A percentile compares a stretch with the other conserved stretches of the same genome.
phyloP scores from a whole-genome alignment of 2,113 vertebrate species.

The Condylura cristata region DNA sequence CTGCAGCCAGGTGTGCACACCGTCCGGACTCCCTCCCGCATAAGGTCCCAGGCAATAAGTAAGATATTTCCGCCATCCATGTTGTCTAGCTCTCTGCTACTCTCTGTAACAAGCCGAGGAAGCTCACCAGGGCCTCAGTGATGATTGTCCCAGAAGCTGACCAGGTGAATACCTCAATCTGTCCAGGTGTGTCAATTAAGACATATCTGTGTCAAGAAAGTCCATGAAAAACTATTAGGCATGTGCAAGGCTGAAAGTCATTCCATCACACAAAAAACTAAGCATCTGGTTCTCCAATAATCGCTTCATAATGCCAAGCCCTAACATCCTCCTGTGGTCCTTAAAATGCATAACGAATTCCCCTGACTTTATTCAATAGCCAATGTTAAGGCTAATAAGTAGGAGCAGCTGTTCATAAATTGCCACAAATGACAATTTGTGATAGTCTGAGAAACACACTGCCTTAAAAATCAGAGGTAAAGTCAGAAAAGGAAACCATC shows the following conservation, averaged over 20 bases:
- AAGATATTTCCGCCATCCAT: neutral
- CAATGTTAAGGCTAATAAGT: neutral
- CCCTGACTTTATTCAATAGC: neutral
- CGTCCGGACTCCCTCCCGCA: neutral
- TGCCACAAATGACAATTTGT: neutral
- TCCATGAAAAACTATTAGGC: conserved; percentile 16
- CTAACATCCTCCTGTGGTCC: neutral
- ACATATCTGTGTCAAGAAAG: conserved; percentile 88
- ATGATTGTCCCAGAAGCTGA: conserved; percentile 99
- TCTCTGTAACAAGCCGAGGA: neutral
- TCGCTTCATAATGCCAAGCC: neutral
- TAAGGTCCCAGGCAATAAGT: neutral
- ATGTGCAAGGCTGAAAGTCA: neutral
- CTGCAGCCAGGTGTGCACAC: neutral
- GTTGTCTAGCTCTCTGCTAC: neutral
- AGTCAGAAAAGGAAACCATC: neutral
- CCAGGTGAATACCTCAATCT: conserved; percentile 99
- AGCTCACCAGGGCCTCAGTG: conserved; percentile 94
- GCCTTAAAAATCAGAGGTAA: neutral
- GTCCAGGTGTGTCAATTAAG: conserved; percentile 97
- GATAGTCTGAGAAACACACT: neutral
- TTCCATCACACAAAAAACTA: neutral
- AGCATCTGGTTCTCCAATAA: neutral
- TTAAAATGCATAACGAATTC: neutral
- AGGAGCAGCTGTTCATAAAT: neutral